Evolutionary conservation across 53 echinoderm and acorn worm genomes (phyloP), one percentile per base, ranked within the genome.

Genomic region (Luidia sarsii): DNA sequence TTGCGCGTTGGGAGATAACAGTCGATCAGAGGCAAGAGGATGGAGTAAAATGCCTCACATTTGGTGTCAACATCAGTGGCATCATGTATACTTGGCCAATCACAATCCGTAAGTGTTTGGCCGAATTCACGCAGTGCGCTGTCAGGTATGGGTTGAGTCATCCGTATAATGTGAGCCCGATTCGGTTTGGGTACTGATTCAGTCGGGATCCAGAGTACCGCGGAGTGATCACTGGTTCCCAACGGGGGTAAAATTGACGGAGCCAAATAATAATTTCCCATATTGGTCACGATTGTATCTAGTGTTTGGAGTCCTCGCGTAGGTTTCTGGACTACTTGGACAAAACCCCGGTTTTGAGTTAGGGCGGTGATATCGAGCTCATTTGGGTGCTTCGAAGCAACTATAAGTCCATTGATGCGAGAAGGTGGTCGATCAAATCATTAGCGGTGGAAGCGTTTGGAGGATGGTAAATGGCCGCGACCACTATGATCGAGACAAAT

Each of bases 261-360:
- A 0, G 18, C 20, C 31, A 30, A 11, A 48, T 48, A 80, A 15
- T 65, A 19, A 33, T 43, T 25, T 28, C n/a, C 24, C 2, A 80
- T 22, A 21, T 62, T 72, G 4, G 74, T 71, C 33, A 84, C 30
- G 14, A 84, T 84, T 57, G 72, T 84, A 14, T 84, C 51, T 13
- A 84, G 64, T 48, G 74, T 74, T 4, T 36, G 62, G 4, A 1
- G 3, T 11, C 33, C 6, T n/a, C 70, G 24, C 3, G 70, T 50
- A 6, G 70, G 70, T 15, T 32, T 27, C 3, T 84, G 24, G 15
- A 84, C 84, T 23, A 84, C 84, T 49, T 84, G 84, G 15, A 24
- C 31, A 32, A 83, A 83, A n/a, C n/a, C n/a, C n/a, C n/a, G n/a
- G n/a, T n/a, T n/a, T n/a, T n/a, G n/a, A n/a, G n/a, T n/a, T n/a